These are phyloP conservation scores for Octodon degus DNA, from an alignment of 2,113 vertebrate genomes.

Conservation along the genomic window DNA sequence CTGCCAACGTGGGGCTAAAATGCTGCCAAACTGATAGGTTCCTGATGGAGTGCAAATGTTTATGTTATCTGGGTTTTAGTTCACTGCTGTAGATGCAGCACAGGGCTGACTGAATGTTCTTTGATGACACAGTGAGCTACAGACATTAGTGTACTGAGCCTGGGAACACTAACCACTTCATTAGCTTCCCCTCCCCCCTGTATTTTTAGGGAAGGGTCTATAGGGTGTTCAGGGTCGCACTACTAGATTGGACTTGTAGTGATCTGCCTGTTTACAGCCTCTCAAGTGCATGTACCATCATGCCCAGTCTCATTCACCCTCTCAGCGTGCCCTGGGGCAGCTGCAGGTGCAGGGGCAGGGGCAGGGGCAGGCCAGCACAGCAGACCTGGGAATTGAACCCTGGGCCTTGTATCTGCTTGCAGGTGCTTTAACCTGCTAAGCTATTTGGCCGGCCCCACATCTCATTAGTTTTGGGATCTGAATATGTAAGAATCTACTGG, in stretches of 20 bases:
- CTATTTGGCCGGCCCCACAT: background rate
- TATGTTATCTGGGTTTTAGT: background rate
- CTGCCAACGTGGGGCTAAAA: background rate
- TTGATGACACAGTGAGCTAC: background rate
- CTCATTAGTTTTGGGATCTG: constrained; percentile 33
- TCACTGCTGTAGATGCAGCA: constrained; percentile 4
- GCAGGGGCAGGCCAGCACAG: too few species aligned
- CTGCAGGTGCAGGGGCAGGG: too few species aligned
- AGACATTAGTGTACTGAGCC: background rate
- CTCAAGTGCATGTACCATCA: too few species aligned
- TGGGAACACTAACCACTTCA: constrained; percentile 15
- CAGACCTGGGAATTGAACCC: too few species aligned
- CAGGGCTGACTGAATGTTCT: background rate
- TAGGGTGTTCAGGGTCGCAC: too few species aligned
- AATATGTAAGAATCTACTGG: background rate
- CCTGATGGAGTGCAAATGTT: background rate
- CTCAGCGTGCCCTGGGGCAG: too few species aligned
- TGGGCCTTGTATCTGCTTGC: too few species aligned
- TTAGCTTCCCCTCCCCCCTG: background rate
- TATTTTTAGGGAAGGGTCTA: too few species aligned
- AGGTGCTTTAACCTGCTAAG: too few species aligned
- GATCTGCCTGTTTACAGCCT: too few species aligned
- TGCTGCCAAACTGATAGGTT: background rate
- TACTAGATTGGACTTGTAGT: too few species aligned
- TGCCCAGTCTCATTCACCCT: too few species aligned